These are phyloP conservation scores for Premnoplex brunnescens DNA, from an alignment of 2,797 vertebrate species.

Conservation along the genomic window DNA sequence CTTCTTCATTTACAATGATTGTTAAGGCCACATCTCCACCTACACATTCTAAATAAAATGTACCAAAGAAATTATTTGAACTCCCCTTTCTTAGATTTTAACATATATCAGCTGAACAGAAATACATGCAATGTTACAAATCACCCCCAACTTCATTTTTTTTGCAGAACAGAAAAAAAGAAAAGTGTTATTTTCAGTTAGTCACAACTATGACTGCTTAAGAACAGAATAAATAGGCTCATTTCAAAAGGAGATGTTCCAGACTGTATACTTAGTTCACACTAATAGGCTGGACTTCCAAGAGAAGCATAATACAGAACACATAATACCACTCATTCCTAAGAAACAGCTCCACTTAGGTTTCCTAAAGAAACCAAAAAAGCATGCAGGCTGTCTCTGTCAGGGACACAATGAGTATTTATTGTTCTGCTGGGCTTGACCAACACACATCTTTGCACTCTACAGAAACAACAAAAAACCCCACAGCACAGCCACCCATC, in stretches of 20 bases:
- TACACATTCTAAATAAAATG: background rate
- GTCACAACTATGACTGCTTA: background rate
- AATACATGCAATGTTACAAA: background rate
- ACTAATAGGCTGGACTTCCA: background rate
- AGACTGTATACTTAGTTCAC: background rate
- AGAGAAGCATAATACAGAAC: background rate
- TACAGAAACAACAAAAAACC: background rate
- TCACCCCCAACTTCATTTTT: background rate
- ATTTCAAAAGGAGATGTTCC: background rate
- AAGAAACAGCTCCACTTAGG: background rate
- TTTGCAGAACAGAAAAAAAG: background rate
- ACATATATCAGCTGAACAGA: background rate
- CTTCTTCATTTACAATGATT: background rate
- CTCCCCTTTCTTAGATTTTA: background rate
- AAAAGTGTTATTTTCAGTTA: background rate
- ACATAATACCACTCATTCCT: background rate
- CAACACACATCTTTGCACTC: background rate
- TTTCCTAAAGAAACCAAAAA: background rate
- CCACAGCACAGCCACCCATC: background rate
- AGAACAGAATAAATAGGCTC: background rate
- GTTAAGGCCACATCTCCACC: background rate
- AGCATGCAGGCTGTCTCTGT: background rate
- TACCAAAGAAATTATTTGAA: background rate
- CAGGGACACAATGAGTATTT: background rate
- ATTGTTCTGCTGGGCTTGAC: background rate